Evolutionary conservation across 2,888 invertebrate genomes (phyloP), one percentile per base, ranked within the genome.

Genomic region (Aradus depressus): DNA sequence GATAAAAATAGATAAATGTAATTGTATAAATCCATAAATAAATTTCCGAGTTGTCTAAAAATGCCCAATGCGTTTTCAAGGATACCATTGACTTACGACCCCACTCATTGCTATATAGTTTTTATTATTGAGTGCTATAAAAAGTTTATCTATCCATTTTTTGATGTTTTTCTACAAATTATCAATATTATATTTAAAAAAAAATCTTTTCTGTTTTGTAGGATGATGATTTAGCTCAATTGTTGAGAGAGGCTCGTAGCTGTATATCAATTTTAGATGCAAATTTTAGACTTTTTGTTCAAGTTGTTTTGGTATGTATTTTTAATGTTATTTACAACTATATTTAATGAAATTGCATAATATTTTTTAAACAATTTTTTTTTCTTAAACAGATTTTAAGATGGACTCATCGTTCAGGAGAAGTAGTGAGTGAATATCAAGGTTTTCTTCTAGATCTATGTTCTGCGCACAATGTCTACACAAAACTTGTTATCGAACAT

Each of bases 391-490:
- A 64, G 64, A 69, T 71, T 14, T 60, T 78, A n/a, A 67, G 70
- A 59, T 82, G 81, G 81, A 67, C 68, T 3, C 69, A 69, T 51
- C 66, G 75, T 47, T 67, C 68, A 25, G 51, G 66, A 18, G 68
- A 70, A 39, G 68, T 75, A n/a, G 69, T 76, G 1, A 62, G 67
- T 26, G 72, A 72, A 26, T 84, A 77, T 64, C 74, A 77, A 62
- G 72, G 74, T 38, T 80, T 84, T 62, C 64, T 82, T 26, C 67
- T 79, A 28, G 80, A 81, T 66, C 68, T 84, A 43, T 69, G 84
- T 49, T 76, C 80, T 38, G 79, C 80, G 2, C 81, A 84, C 59
- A 77, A 75, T 58, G 74, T 75, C 63, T 79, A 82, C 64, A 72
- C 77, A 3, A 74, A 74, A 57, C 70, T 73, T 59, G 76, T 77